Conservation (phyloP, 2,797 vertebrate species). For the Chaunax sp. region DNA sequence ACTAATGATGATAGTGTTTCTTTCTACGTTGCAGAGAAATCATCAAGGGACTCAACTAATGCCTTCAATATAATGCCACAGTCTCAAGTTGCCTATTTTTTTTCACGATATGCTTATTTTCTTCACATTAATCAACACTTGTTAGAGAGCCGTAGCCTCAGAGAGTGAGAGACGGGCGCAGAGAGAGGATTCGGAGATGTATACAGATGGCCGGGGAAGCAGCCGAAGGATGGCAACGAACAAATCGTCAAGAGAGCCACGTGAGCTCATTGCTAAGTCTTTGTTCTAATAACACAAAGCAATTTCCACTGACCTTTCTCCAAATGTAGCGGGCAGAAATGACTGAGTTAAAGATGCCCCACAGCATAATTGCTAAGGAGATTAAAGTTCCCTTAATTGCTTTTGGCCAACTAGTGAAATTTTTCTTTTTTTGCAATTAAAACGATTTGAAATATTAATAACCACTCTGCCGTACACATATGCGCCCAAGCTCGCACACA, state of each 20-base stretch:
- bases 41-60: conserved; percentile 43
- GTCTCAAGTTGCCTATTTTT: conserved; percentile 20
- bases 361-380: conserved; percentile 96
- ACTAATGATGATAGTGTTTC: conserved; percentile 30
- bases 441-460: conserved; percentile 99
- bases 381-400: conserved; percentile 97
- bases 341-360: conserved; percentile 93
- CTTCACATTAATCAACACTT: conserved; percentile 76
- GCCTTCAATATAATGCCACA: conserved; percentile 41
- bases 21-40: conserved; percentile 41
- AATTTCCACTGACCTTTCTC: conserved; percentile 90
- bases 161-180: conserved; percentile 41
- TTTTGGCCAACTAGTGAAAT: conserved; percentile 95
- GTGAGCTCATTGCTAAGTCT: conserved; percentile 77
- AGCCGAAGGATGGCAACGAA: conserved; percentile 62
- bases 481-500: conserved; percentile 21
- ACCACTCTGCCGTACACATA: conserved; percentile 69
- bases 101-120: conserved; percentile 52
- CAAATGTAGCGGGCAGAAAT: conserved; percentile 87
- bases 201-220: conserved; percentile 75
- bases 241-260: conserved; percentile 69
- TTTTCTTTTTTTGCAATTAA: conserved; percentile 94
- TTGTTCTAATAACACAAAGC: conserved; percentile 90
- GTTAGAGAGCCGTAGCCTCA: conserved; percentile 34
- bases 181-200: conserved; percentile 60